Conservation (phyloP, 2,888 invertebrate genomes). For the Stenurella melanura region DNA sequence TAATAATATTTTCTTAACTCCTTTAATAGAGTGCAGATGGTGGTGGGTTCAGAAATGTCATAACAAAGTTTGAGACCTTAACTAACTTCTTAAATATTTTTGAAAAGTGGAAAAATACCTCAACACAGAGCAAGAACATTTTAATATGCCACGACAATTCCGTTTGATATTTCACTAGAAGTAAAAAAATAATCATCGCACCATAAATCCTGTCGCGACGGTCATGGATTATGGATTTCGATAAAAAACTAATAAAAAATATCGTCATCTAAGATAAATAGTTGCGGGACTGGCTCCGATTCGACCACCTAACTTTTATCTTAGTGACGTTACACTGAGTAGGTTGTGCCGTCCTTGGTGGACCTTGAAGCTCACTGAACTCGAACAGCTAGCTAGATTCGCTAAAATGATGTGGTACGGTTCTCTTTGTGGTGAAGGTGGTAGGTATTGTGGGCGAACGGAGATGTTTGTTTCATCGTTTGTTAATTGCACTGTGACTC, state of each 20-base stretch:
- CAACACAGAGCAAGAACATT: too few species aligned
- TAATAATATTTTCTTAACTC: too few species aligned
- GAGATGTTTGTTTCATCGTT: conserved; percentile 9
- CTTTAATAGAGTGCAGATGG: too few species aligned
- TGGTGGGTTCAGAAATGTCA: too few species aligned
- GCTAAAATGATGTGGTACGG: conserved; percentile 13
- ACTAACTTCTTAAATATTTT: too few species aligned
- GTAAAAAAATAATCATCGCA: background rate
- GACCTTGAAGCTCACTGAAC: conserved; percentile 43
- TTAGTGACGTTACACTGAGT: conserved; percentile 29
- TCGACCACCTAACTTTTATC: conserved; percentile 23
- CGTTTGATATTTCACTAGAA: too few species aligned
- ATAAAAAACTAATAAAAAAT: conserved; percentile 18
- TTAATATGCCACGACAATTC: too few species aligned
- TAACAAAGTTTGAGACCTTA: too few species aligned
- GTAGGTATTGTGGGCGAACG: background rate
- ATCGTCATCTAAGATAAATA: conserved; percentile 36
- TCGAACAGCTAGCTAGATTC: conserved; percentile 32
- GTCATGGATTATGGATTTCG: background rate
- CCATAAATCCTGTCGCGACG: conserved; percentile 15
- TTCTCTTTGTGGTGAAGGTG: conserved; percentile 35
- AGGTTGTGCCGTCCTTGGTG: conserved; percentile 40
- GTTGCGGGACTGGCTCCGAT: conserved; percentile 1
- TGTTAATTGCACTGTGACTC: background rate
- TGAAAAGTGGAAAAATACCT: too few species aligned